Base-by-base conservation (phyloP, 2,888 invertebrate species). In the Malachius bipustulatus region DNA sequence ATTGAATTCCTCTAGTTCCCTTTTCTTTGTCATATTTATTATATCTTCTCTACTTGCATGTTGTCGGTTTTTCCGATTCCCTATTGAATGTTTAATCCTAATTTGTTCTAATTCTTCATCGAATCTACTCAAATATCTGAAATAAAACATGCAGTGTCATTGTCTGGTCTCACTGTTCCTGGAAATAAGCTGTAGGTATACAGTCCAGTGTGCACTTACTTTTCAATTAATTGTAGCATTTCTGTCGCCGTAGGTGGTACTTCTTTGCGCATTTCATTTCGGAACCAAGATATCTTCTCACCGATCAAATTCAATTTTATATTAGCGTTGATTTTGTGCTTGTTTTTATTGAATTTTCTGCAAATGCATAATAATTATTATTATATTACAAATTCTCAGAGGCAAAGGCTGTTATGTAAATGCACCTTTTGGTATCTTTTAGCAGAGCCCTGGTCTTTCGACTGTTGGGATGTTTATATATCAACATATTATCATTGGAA, bases 391-490 rank as follows among this genome's bases (percentile, higher is more conserved):
- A 33, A 26, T 11, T 33, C 37, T n/a, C n/a, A n/a, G n/a, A n/a
- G n/a, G n/a, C n/a, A n/a, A n/a, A n/a, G n/a, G n/a, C n/a, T n/a
- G n/a, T n/a, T n/a, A n/a, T n/a, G n/a, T n/a, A n/a, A n/a, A n/a
- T 52, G 49, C 60, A 72, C 71, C 69, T 80, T 44, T 76, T 75
- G 4, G 75, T 65, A 60, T 82, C 76, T 55, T 78, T 82, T 2
- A 74, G 70, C 12, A 87, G 59, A 4, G 79, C 77, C 42, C 73
- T 67, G 1, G 84, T 82, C 65, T 83, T 85, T 44, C 89, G 71
- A 50, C 88, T 88, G 58, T 87, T 85, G 1, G 89, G 89, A 63
- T 89, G 89, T 52, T 79, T 79, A 35, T 75, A 66, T 57, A 74
- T 73, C 15, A 60, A 57, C n/a, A 71, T 44, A 40, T 69, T 65